Percentiles rank a stretch among this genome's conserved stretches.
Conservation (phyloP, 2,888 invertebrate genomes). For the Eupithecia tripunctaria region DNA sequence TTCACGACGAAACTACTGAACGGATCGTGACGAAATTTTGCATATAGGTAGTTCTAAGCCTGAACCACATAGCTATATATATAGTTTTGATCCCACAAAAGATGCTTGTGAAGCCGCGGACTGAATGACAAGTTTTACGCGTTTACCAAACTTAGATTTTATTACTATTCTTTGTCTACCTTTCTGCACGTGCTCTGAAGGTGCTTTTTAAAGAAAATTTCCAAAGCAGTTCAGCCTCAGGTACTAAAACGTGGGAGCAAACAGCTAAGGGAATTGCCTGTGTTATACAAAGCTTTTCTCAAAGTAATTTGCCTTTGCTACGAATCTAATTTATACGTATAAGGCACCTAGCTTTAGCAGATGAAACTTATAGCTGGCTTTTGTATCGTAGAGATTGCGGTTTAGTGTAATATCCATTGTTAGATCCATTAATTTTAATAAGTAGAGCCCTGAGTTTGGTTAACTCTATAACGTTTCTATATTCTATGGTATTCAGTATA, state of each 20-base stretch:
- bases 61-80: background rate
- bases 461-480: no score
- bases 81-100: background rate
- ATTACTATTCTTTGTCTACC: background rate
- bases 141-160: background rate
- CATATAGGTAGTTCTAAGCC: background rate
- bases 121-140: background rate
- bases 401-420: no score
- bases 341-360: conserved; percentile 20
- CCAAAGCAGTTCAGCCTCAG: conserved; percentile 23
- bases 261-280: conserved; percentile 45
- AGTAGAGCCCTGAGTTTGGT: no score
- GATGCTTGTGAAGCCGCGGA: background rate
- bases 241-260: conserved; percentile 46
- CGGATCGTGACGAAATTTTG: background rate
- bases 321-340: conserved; percentile 36
- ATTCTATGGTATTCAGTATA: no score
- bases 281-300: conserved; percentile 48
- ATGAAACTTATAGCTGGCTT: background rate
- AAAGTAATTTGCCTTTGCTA: conserved; percentile 48
- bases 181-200: conserved; percentile 3
- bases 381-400: conserved; percentile 12
- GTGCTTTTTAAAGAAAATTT: conserved; percentile 14
- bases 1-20: background rate
- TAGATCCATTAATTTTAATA: no score